Base-by-base conservation (phyloP, 2,797 vertebrate genomes). In the Pipistrellus kuhlii region DNA sequence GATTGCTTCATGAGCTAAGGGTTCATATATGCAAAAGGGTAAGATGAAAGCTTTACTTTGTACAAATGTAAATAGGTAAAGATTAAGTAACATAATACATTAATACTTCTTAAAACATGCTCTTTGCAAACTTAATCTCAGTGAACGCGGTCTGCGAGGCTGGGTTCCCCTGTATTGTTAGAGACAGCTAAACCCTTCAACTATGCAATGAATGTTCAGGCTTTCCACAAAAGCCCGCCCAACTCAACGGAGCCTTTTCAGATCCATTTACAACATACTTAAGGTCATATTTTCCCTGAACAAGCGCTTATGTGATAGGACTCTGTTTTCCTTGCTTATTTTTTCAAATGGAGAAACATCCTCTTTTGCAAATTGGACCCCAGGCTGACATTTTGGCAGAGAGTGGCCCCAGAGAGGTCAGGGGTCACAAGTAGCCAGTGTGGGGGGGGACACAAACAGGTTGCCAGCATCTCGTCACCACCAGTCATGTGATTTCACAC, bases 11-110 rank as follows among this genome's bases (percentile, higher is more conserved):
- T 98, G 97, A 98, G 98, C 98, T 98, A 98, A 98, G 98, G 99
- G 99, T 99, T 99, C 99, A 99, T 99, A 99, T 99, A 99, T 99
- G 99, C 99, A 99, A 99, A 99, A 99, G 99, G 98, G 98, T 99
- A 98, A 99, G 99, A 99, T 98, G 98, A 99, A 99, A 99, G 99
- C 99, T 99, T 99, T 99, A 99, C 99, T 99, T 99, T 99, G 98
- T 99, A 99, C 98, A 99, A 98, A 98, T 99, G 99, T 99, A 99
- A 98, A 99, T 99, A 99, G 98, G 98, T 97, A 98, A 98, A 98
- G 95, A 98, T 98, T 98, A 98, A 99, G 98, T 98, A 98, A 98
- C 98, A 97, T 98, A 98, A 98, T 98, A 98, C 98, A 98, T 98
- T 97, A 98, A 99, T 99, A 98, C 98, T 98, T 98, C 98, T 98